phyloP scores from a whole-genome alignment of 1,140 invertebrate species.

The Nephotettix cincticeps region DNA sequence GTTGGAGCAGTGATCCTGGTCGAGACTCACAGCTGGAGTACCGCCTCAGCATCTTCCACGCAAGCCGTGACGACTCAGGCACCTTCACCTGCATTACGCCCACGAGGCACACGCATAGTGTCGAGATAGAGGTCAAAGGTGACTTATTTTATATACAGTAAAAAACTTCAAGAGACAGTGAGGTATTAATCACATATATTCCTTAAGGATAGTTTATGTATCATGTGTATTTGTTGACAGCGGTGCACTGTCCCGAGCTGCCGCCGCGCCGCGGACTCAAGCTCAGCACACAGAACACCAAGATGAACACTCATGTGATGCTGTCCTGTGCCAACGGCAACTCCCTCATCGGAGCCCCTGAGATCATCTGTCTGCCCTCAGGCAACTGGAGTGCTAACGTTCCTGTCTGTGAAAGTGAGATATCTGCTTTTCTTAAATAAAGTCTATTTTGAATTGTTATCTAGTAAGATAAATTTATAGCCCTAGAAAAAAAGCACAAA shows the following conservation, averaged over 20 bases:
- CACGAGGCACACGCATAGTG: conserved; percentile 71
- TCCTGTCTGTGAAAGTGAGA: conserved; percentile 76
- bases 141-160: too few relatives aligned
- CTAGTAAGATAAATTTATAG: too few relatives aligned
- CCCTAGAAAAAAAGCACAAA: too few relatives aligned
- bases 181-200: too few relatives aligned
- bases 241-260: conserved; percentile 71
- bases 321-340: conserved; percentile 84
- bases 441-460: too few relatives aligned
- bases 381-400: conserved; percentile 80
- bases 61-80: conserved; percentile 75
- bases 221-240: conserved; percentile 49
- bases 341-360: conserved; percentile 69
- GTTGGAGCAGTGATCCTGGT: conserved; percentile 78
- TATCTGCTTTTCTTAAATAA: too few relatives aligned
- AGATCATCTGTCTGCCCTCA: conserved; percentile 72
- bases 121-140: conserved; percentile 78
- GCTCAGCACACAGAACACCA: conserved; percentile 65
- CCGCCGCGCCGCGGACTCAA: conserved; percentile 67
- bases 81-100: conserved; percentile 79
- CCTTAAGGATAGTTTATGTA: neutral
- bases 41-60: conserved; percentile 75
- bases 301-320: conserved; percentile 68
- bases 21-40: conserved; percentile 78
- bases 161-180: too few relatives aligned